phyloP scores from a whole-genome alignment of 2,113 vertebrate genomes.

The Mohoua ochrocephala region DNA sequence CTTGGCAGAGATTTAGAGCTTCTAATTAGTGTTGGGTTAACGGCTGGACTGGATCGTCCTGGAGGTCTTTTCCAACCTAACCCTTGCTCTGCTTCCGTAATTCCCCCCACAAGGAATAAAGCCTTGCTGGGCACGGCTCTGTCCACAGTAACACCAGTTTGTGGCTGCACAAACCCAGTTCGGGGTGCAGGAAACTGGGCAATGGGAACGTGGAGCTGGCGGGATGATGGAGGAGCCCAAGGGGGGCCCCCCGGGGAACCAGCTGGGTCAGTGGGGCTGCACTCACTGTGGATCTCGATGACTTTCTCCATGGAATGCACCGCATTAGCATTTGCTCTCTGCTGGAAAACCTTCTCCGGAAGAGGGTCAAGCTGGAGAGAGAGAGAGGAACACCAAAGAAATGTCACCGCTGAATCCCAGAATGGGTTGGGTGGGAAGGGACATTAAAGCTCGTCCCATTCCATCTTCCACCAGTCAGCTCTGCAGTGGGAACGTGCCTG shows the following conservation, averaged over 20 bases:
- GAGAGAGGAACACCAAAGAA: neutral
- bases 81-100: neutral
- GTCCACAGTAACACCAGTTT: neutral
- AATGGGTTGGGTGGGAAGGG: neutral
- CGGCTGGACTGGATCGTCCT: neutral
- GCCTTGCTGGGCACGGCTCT: rapidly evolving
- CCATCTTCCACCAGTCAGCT: neutral
- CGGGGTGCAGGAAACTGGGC: neutral
- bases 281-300: constrained; percentile 90
- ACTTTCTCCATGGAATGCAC: constrained; percentile 94
- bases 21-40: neutral
- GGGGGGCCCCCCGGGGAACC: neutral
- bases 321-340: constrained; percentile 87
- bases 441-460: neutral
- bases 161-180: neutral
- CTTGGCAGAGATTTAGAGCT: neutral
- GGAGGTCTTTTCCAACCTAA: neutral
- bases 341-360: constrained; percentile 86
- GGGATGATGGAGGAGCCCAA: neutral
- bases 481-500: neutral
- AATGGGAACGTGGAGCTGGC: neutral
- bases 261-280: neutral
- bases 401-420: neutral
- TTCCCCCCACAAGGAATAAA: neutral
- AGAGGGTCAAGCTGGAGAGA: constrained; percentile 81